phyloP scores from a whole-genome alignment of 1,140 invertebrate species.

The Campoletis sonorensis region DNA sequence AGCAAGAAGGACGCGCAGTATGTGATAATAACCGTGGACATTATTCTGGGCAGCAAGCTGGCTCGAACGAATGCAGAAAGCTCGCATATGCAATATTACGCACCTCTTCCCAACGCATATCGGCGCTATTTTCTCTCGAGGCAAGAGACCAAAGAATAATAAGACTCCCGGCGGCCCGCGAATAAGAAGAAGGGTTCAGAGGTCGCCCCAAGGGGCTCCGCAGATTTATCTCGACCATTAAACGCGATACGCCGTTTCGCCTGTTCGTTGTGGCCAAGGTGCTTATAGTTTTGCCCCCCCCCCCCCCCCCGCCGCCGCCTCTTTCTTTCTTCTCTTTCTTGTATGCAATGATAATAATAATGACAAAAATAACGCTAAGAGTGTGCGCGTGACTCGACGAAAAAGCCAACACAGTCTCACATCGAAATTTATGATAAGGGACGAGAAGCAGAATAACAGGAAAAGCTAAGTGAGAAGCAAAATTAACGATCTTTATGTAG shows the following conservation, averaged over 20 bases:
- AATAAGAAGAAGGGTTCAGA: conserved; percentile 31
- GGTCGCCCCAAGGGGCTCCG: conserved; percentile 35
- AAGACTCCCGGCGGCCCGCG: conserved; percentile 40
- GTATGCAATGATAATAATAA: not conserved
- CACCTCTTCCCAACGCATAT: conserved; percentile 56
- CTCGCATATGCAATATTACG: conserved; percentile 21
- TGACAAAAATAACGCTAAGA: too few relatives aligned
- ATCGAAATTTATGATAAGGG: too few relatives aligned
- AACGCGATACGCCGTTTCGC: conserved; percentile 43
- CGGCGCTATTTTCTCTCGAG: conserved; percentile 29
- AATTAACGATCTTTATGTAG: too few relatives aligned
- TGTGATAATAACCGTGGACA: conserved; percentile 45
- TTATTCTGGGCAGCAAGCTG: conserved; percentile 13
- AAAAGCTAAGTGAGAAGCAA: not conserved
- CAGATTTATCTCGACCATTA: conserved; percentile 50
- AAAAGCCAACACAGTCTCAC: too few relatives aligned
- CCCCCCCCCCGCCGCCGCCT: not conserved
- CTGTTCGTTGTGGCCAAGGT: conserved; percentile 22
- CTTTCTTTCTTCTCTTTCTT: not conserved
- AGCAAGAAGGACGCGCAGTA: not conserved
- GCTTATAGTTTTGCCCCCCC: conserved; percentile 19
- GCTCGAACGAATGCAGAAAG: not conserved
- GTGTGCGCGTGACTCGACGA: too few relatives aligned
- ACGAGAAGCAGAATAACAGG: not conserved
- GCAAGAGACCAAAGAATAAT: not conserved